phyloP scores from a whole-genome alignment of 2,888 invertebrate genomes.

The Acrocyrtus sp. region DNA sequence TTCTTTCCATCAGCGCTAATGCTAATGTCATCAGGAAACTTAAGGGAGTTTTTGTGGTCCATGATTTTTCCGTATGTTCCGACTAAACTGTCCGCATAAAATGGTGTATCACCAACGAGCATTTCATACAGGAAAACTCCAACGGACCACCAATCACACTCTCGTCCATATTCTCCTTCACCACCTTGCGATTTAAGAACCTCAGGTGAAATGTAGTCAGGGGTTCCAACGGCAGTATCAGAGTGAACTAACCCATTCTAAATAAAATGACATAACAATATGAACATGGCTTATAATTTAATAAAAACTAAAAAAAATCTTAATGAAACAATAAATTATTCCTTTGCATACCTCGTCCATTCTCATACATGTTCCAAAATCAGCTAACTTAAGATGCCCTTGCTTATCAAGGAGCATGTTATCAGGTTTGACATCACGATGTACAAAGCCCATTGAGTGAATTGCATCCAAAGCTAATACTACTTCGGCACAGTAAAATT shows the following conservation, averaged over 20 bases:
- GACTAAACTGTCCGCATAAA: constrained; percentile 97
- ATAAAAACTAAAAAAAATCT: too few relatives aligned
- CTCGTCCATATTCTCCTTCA: constrained; percentile 94
- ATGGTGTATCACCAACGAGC: constrained; percentile 98
- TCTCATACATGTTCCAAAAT: constrained; percentile 99
- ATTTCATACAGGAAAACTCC: constrained; percentile 99
- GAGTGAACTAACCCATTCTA: constrained; percentile 93
- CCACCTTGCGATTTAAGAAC: constrained; percentile 96
- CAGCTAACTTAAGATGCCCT: constrained; percentile 98
- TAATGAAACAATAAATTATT: constrained; percentile 3
- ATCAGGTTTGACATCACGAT: constrained; percentile 96
- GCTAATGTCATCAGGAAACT: constrained; percentile 91
- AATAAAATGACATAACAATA: background rate
- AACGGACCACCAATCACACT: constrained; percentile 78
- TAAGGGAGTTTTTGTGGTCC: constrained; percentile 96
- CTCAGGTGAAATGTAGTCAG: constrained; percentile 99
- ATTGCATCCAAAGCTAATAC: constrained; percentile 97
- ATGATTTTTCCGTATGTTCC: constrained; percentile 99
- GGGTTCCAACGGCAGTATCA: constrained; percentile 98
- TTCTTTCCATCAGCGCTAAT: constrained; percentile 76
- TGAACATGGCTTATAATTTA: background rate
- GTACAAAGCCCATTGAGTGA: constrained; percentile 95
- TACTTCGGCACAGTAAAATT: constrained; percentile 98
- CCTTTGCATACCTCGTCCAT: constrained; percentile 82
- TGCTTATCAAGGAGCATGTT: constrained; percentile 96